Conservation (phyloP, 2,113 vertebrate species). For the Notothenia rossii region DNA sequence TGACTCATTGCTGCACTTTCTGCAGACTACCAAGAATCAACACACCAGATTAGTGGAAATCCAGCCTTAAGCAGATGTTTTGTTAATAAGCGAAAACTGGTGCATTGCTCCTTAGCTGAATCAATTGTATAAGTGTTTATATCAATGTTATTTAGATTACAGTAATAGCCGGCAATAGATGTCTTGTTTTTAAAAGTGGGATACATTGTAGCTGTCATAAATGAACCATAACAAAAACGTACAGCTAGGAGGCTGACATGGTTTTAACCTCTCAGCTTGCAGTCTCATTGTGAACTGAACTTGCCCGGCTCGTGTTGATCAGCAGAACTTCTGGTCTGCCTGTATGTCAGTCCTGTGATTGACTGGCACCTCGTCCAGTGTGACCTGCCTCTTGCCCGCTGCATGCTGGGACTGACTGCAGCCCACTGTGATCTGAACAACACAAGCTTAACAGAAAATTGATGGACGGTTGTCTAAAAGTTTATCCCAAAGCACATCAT, state of each 20-base stretch:
- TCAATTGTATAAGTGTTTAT: neutral
- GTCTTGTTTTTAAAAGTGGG: neutral
- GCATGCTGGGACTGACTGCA: slow-evolving; percentile 30
- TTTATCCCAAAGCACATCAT: neutral
- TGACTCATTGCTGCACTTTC: no score
- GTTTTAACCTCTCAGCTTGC: neutral
- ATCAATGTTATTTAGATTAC: neutral
- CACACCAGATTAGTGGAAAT: neutral
- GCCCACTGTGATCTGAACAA: slow-evolving; percentile 5
- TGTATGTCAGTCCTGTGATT: slow-evolving; percentile 16
- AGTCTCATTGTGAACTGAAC: neutral
- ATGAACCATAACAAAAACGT: neutral
- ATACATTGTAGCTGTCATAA: neutral
- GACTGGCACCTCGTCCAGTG: slow-evolving; percentile 9
- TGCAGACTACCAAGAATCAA: neutral
- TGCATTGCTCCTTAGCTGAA: neutral
- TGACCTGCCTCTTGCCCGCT: slow-evolving; percentile 19
- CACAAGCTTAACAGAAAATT: neutral
- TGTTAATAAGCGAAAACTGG: no score
- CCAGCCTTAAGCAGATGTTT: neutral
- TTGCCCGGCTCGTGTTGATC: neutral
- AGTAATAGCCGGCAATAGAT: neutral
- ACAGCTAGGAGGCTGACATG: neutral
- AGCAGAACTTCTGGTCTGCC: neutral
- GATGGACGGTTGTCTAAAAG: neutral